Base-by-base conservation (phyloP, 2,888 invertebrate genomes). In the Aspidiotus destructor region DNA sequence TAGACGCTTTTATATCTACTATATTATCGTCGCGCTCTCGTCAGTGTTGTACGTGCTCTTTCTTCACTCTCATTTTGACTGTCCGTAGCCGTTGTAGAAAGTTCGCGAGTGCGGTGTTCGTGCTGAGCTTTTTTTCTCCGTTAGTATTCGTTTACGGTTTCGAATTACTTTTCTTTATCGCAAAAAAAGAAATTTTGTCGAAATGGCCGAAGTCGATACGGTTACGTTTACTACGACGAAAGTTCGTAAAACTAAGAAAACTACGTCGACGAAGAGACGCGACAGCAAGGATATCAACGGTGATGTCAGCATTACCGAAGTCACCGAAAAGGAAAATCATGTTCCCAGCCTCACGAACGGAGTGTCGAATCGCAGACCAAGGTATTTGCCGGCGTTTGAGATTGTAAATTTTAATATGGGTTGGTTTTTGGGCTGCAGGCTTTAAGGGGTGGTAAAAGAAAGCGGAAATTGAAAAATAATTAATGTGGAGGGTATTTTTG, bases 241-340 rank as follows among this genome's bases (percentile, higher is more conserved):
- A 81, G 86, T 89, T 78, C 90, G 90, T 80, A 92, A 92, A 83
- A 88, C 90, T 81, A 92, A 92, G 84, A 92, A 92, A 82, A 86
- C 88, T 6, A 85, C 86, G 77, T 75, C 75, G 41, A 75, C 74
- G 69, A 86, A 88, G 75, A 86, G 89, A 79, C 85, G 89, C 78
- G 87, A 88, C 80, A 85, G 85, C 77, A 73, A 73, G 62, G 84
- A 84, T 72, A 85, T 85, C 78, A 85, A 85, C 77, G 84, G 85
- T 76, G 80, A 80, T 73, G 80, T 80, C 63, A 73, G 73, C 74
- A 87, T 90, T 80, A 88, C 88, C 75, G 89, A 90, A 81, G 79
- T 88, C 78, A 86, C 86, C 75, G 85, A 85, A 68, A 73, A 75
- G 72, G 74, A 74, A 70, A 75, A 74, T 72, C 73, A 73, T 68